Percentiles rank a stretch among this genome's conserved stretches.
Conservation (phyloP, 2,888 invertebrate genomes). For the Xylota segnis region DNA sequence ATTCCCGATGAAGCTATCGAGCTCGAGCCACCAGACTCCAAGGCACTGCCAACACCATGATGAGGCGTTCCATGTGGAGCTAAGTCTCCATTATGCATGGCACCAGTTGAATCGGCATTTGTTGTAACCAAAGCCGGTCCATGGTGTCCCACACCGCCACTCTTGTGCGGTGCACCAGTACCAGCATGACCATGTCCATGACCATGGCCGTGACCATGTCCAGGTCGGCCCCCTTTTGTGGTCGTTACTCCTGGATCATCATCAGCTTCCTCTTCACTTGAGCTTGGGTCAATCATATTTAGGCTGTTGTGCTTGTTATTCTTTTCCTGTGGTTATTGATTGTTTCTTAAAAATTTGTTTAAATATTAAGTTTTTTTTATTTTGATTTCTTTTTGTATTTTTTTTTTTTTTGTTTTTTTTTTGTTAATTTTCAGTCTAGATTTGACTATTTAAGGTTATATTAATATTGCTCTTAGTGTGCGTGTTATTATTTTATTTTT, state of each 20-base stretch:
- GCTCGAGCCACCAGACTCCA: slow-evolving; percentile 79
- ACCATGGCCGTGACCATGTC: slow-evolving; percentile 60
- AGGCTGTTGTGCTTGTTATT: slow-evolving; percentile 2
- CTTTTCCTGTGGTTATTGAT: slow-evolving; percentile 4
- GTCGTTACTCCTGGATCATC: slow-evolving; percentile 90
- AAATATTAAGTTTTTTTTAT: background rate
- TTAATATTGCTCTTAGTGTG: slow-evolving; percentile 48
- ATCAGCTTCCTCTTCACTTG: slow-evolving; percentile 97
- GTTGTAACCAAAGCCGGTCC: slow-evolving; percentile 78
- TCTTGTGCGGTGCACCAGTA: slow-evolving; percentile 50
- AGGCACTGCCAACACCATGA: slow-evolving; percentile 80
- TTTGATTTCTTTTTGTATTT: background rate
- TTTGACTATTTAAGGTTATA: slow-evolving; percentile 31
- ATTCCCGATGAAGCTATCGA: slow-evolving; percentile 70
- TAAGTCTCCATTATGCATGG: slow-evolving; percentile 84
- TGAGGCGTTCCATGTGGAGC: slow-evolving; percentile 80
- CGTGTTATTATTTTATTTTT: slow-evolving; percentile 12
- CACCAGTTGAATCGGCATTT: slow-evolving; percentile 54
- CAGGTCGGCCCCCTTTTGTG: slow-evolving; percentile 82
- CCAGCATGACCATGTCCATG: slow-evolving; percentile 69
- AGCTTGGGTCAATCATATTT: slow-evolving; percentile 97
- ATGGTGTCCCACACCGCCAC: slow-evolving; percentile 44
- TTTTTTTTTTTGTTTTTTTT: slow-evolving; percentile 7
- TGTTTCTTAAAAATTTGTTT: slow-evolving; percentile 10
- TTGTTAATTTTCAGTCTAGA: slow-evolving; percentile 21